Base-by-base conservation (phyloP, 2,113 vertebrate species). In the Circaetus cinerascens region DNA sequence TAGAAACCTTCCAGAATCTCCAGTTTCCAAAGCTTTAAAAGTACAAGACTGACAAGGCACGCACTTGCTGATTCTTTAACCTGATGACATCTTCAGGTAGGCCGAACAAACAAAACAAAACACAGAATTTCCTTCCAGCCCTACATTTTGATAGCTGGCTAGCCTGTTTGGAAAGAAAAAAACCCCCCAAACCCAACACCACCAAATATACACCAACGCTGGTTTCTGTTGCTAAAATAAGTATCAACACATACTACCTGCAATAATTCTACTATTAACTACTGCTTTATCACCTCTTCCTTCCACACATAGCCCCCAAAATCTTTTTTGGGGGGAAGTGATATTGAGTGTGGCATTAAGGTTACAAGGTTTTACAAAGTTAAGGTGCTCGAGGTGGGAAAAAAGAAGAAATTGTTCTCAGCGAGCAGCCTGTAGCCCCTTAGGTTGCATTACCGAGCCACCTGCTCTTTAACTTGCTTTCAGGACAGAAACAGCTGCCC, bases 321-420 rank as follows among this genome's bases (percentile, higher is more conserved):
- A 11, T 3, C 22, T 15, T 18, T n/a, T 7, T 15, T 2, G 4
- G 7, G 26, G 20, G 7, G 20, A 50, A 75, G 21, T 0, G 0
- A 3, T 3, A 15, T 11, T 27, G 30, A 40, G 14, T 0, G 8
- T 0, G 10, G 23, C 48, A 14, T 14, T 9, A 16, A 30, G 7
- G 16, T 14, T 3, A 23, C 5, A 17, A 32, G 23, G 8, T 15
- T 6, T 26, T 12, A 38, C 22, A 34, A 19, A 56, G 38, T 3
- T 20, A 7, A 17, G 20, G 10, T 4, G 43, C 26, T 34, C 5
- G 9, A 13, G 16, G 51, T 0, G 10, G 9, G 6, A 10, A 14
- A 27, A 15, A 45, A 19, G 7, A 40, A 69, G 34, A 51, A 15
- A 0, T 3, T 3, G 14, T 2, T 60, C 30, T 5, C 45, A 4